These are phyloP conservation scores for Ligdia adustata DNA, from an alignment of 2,888 invertebrate genomes.

Conservation along the genomic window DNA sequence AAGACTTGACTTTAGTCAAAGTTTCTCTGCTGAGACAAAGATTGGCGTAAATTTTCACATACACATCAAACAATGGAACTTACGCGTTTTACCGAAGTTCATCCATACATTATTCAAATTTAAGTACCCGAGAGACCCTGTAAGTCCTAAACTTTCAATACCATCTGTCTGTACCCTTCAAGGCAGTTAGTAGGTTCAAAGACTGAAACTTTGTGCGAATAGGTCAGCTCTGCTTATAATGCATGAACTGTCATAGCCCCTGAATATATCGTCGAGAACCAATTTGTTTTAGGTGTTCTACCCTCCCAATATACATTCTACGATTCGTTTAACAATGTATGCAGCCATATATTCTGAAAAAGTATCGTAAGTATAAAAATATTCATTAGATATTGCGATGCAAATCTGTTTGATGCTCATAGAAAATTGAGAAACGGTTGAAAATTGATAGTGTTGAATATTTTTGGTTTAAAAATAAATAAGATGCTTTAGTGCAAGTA, in stretches of 20 bases:
- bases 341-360: slow-evolving; percentile 6
- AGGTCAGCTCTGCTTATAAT: slow-evolving; percentile 55
- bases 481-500: too few relatives aligned
- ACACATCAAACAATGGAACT: slow-evolving; percentile 3
- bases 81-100: slow-evolving; percentile 9
- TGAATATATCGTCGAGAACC: slow-evolving; percentile 51
- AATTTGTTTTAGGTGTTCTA: slow-evolving; percentile 45
- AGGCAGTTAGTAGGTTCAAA: slow-evolving; percentile 4
- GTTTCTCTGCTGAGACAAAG: not conserved
- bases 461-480: too few relatives aligned
- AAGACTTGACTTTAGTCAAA: not conserved
- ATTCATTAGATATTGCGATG: slow-evolving; percentile 11
- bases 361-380: slow-evolving; percentile 2
- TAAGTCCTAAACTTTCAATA: slow-evolving; percentile 8
- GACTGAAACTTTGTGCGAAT: slow-evolving; percentile 21
- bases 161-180: not conserved
- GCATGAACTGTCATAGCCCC: slow-evolving; percentile 50
- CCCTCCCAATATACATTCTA: slow-evolving; percentile 10
- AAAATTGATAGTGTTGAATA: not conserved
- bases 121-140: slow-evolving; percentile 15
- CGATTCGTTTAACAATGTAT: slow-evolving; percentile 15
- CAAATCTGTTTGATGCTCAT: slow-evolving; percentile 1
- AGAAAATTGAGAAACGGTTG: slow-evolving; percentile 8
- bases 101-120: slow-evolving; percentile 21
- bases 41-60: slow-evolving; percentile 2